These are phyloP conservation scores for Drosophila koepferae DNA, from an alignment of 2,888 invertebrate genomes.

Conservation along the genomic window DNA sequence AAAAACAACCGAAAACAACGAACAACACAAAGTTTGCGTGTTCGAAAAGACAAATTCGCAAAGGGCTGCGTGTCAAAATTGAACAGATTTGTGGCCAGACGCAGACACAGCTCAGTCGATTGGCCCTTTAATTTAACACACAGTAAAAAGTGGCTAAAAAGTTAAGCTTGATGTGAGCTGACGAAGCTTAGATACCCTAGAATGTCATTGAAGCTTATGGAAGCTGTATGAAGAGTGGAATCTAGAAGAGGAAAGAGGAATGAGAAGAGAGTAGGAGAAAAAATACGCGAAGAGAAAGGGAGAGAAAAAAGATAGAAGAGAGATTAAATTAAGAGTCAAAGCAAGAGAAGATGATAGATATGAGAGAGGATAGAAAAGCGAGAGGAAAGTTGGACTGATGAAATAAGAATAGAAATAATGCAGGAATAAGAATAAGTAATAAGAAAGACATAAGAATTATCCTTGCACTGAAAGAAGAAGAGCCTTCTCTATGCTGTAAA, in stretches of 20 bases:
- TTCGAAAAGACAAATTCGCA: conserved; percentile 55
- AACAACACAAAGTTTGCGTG: conserved; percentile 61
- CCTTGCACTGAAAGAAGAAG: too few species aligned
- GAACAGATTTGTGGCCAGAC: conserved; percentile 54
- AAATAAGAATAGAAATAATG: too few species aligned
- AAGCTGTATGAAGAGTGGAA: background rate
- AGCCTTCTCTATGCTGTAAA: too few species aligned
- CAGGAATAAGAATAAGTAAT: too few species aligned
- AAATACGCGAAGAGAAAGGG: too few species aligned
- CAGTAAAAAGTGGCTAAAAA: conserved; percentile 3
- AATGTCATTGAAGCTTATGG: background rate
- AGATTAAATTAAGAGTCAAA: too few species aligned
- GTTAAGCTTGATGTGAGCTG: background rate
- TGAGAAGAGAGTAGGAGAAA: background rate
- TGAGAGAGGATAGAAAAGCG: too few species aligned
- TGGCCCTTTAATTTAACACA: conserved; percentile 24
- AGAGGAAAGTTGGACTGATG: too few species aligned
- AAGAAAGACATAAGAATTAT: too few species aligned
- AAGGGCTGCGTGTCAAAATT: conserved; percentile 70
- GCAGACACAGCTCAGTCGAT: conserved; percentile 38
- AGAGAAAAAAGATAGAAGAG: too few species aligned
- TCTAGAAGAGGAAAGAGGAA: background rate
- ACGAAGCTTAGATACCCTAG: background rate
- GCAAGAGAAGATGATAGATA: too few species aligned
- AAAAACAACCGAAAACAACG: conserved; percentile 23